phyloP scores from a whole-genome alignment of 2,888 invertebrate genomes.

The Autographa gamma region DNA sequence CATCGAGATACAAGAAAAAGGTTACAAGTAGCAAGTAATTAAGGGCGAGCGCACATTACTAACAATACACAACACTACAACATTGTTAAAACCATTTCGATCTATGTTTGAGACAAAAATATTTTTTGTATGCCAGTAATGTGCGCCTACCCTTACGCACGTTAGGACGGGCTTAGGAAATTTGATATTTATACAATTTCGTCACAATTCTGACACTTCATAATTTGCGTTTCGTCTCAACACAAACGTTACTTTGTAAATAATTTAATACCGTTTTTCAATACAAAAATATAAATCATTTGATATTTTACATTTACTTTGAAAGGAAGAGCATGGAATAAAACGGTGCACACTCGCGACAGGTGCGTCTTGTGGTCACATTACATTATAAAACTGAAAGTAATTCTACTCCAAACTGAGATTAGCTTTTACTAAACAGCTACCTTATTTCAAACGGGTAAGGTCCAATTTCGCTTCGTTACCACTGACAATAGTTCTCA shows the following conservation, averaged over 20 bases:
- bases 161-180: conserved; percentile 54
- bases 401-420: neutral
- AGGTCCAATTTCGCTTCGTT: neutral
- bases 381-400: conserved; percentile 8
- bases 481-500: neutral
- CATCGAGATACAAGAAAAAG: conserved; percentile 37
- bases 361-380: conserved; percentile 30
- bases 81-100: neutral
- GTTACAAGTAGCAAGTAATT: conserved; percentile 26
- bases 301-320: conserved; percentile 60
- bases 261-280: conserved; percentile 52
- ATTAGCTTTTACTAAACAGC: neutral
- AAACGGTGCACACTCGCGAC: conserved; percentile 59
- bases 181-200: conserved; percentile 22
- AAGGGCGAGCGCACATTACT: conserved; percentile 27
- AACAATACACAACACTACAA: neutral
- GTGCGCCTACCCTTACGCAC: conserved; percentile 22
- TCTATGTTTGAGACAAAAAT: neutral
- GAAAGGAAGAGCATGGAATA: conserved; percentile 66
- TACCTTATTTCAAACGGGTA: neutral
- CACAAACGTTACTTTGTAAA: conserved; percentile 45
- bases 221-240: conserved; percentile 36
- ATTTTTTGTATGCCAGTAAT: conserved; percentile 23
- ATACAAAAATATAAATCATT: conserved; percentile 66
- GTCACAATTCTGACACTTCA: conserved; percentile 29